Base-by-base conservation (phyloP, 1,140 invertebrate genomes). In the Cotesia vestalis region DNA sequence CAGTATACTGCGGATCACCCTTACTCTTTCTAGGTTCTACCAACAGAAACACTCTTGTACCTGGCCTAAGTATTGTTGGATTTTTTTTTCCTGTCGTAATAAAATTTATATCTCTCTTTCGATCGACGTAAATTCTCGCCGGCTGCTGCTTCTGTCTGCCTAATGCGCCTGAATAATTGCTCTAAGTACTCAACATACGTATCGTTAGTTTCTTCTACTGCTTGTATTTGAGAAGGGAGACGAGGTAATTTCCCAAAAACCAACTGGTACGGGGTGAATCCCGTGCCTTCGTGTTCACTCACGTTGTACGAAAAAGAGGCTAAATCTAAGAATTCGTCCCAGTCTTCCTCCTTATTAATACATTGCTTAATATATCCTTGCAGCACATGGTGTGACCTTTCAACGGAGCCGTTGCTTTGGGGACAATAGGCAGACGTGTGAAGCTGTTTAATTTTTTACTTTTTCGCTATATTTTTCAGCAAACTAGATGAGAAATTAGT, bases 361-460 rank as follows among this genome's bases (percentile, higher is more conserved):
- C 14, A 64, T 5, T 66, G 8, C 12, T 55, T 55, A 2, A 55
- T 2, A 55, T 55, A 55, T n/a, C 14, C 53, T 55, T n/a, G 12
- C 12, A 70, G 52, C 5, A 70, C 69, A 51, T 62, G 69, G 20
- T 70, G 69, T 12, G 59, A 62, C 34, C 69, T 46, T 35, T 70
- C 69, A 0, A 70, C 4, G 1, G 69, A 70, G 9, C 53, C 4
- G n/a, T 55, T 55, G n/a, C 53, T 55, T 6, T 55, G 53, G 3
- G 53, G 4, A 2, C 17, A 5, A 55, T 55, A 55, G 1, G 72
- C 69, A 12, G 69, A 77, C 38, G 75, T 76, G 36, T 73, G 55
- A 52, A 74, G 66, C 57, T 78, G 71, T 60, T 76, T 73, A 36
- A 77, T 79, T 69, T 62, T 76, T 59, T 78, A 76, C 69, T 75